These are phyloP conservation scores for Pterocles gutturalis DNA, from an alignment of 2,113 vertebrate genomes.

Conservation along the genomic window DNA sequence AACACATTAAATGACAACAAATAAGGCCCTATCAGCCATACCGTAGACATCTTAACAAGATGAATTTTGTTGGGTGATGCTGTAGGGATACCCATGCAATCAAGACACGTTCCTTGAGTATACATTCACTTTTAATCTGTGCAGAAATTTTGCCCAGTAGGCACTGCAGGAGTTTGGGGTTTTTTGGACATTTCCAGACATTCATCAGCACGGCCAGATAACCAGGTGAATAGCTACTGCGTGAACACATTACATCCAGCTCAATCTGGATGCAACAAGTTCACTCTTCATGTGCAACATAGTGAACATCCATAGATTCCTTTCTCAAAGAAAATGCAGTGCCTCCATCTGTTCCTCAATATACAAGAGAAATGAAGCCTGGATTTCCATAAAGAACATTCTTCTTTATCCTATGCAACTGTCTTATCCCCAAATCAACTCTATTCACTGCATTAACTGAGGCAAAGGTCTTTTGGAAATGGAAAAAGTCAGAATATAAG, in stretches of 20 bases:
- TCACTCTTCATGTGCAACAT: not conserved
- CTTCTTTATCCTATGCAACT: not conserved
- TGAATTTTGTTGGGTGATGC: rapidly evolving
- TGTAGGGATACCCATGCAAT: not conserved
- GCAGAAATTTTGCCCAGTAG: not conserved
- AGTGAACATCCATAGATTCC: not conserved
- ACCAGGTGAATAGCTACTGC: not conserved
- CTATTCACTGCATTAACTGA: not conserved
- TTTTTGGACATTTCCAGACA: not conserved
- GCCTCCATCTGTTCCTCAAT: not conserved
- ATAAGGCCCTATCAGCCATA: not conserved
- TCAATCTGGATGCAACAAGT: not conserved
- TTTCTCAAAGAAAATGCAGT: not conserved
- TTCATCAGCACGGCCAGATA: not conserved
- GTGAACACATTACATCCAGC: not conserved
- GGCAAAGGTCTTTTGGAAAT: not conserved
- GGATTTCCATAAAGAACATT: not conserved
- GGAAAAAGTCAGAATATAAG: not conserved
- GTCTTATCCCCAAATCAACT: not conserved
- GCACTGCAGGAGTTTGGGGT: not conserved
- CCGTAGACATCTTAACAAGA: not conserved
- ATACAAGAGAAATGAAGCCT: not conserved
- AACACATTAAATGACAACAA: not conserved
- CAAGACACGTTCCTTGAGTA: not conserved
- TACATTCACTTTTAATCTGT: not conserved